These are phyloP conservation scores for Nysson spinosus DNA, from an alignment of 2,888 invertebrate genomes.

Conservation along the genomic window DNA sequence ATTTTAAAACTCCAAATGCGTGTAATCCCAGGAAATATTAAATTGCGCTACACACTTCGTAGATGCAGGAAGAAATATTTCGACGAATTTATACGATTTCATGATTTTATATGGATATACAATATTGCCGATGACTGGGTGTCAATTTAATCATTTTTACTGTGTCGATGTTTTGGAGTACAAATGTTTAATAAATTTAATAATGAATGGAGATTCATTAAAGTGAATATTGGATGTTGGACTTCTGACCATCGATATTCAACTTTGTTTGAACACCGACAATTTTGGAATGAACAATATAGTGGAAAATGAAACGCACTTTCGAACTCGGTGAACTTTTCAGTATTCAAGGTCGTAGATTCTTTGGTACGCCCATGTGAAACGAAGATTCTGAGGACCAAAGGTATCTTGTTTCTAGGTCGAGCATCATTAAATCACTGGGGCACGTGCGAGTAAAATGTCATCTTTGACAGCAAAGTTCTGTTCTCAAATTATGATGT, in stretches of 20 bases:
- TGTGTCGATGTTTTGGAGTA: too few relatives aligned
- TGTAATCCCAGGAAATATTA: too few relatives aligned
- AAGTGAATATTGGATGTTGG: too few relatives aligned
- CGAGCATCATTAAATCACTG: slow-evolving; percentile 41
- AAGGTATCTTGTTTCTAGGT: slow-evolving; percentile 40
- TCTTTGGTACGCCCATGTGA: slow-evolving; percentile 5
- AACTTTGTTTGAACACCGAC: background rate
- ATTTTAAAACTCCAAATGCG: too few relatives aligned
- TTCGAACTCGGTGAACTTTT: slow-evolving; percentile 19
- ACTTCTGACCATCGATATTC: background rate
- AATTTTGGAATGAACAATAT: background rate
- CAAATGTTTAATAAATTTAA: too few relatives aligned
- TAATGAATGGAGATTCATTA: too few relatives aligned
- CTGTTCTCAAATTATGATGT: slow-evolving; percentile 6
- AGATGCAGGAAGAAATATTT: too few relatives aligned
- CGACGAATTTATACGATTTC: too few relatives aligned
- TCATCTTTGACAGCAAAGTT: slow-evolving; percentile 23
- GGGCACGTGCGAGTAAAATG: slow-evolving; percentile 35
- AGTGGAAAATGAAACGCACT: slow-evolving; percentile 7
- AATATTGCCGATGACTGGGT: too few relatives aligned
- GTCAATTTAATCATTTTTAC: too few relatives aligned
- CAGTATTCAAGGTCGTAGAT: slow-evolving; percentile 33
- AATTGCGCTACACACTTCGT: too few relatives aligned
- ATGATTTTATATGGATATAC: too few relatives aligned
- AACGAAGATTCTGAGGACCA: slow-evolving; percentile 20